phyloP scores from a whole-genome alignment of 2,113 vertebrate species.

The Isurus oxyrinchus region DNA sequence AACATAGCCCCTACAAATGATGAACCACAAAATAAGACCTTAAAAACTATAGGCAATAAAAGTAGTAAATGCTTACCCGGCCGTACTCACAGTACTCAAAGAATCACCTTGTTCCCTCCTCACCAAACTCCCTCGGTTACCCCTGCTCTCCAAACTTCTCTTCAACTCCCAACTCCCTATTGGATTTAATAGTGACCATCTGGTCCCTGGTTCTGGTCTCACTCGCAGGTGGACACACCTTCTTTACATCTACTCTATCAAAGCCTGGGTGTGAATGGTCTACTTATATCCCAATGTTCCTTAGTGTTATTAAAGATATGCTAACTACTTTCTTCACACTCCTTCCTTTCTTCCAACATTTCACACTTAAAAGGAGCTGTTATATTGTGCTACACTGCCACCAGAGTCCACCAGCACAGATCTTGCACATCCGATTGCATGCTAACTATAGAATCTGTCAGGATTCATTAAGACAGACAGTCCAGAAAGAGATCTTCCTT shows the following conservation, averaged over 20 bases:
- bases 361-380: neutral
- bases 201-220: too few species aligned
- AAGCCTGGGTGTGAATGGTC: neutral
- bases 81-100: too few species aligned
- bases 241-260: neutral
- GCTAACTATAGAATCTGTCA: neutral
- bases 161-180: too few species aligned
- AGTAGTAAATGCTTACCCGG: too few species aligned
- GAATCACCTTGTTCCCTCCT: too few species aligned
- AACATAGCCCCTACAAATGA: too few species aligned
- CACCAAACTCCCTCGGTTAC: too few species aligned
- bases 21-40: too few species aligned
- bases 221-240: neutral
- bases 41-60: too few species aligned
- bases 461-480: neutral
- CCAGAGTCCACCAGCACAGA: neutral
- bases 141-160: too few species aligned
- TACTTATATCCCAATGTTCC: neutral
- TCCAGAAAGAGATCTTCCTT: neutral
- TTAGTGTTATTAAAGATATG: neutral
- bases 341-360: neutral
- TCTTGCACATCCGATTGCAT: neutral
- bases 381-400: neutral
- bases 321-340: neutral
- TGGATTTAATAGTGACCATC: too few species aligned